phyloP scores from a whole-genome alignment of 2,888 invertebrate species.

The Aethes cnicana region DNA sequence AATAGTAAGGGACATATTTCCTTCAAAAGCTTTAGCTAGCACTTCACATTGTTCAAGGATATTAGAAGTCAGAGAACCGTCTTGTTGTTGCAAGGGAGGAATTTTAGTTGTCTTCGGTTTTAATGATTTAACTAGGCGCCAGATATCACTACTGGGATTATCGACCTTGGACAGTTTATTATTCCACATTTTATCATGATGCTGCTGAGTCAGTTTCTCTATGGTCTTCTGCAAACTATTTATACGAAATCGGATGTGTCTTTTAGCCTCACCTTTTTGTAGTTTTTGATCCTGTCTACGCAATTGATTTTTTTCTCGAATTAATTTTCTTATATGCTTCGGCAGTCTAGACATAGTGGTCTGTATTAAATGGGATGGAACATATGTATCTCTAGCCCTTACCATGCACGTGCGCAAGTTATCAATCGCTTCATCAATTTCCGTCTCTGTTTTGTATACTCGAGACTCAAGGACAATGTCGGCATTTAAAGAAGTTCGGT shows the following conservation, averaged over 20 bases:
- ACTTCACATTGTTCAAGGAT: constrained; percentile 10
- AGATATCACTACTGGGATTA: constrained; percentile 16
- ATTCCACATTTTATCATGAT: constrained; percentile 13
- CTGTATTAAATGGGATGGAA: not conserved
- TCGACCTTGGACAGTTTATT: constrained; percentile 15
- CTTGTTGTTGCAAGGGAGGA: constrained; percentile 1
- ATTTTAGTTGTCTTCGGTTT: constrained; percentile 6
- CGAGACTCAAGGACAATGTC: constrained; percentile 1
- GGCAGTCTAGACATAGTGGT: not conserved
- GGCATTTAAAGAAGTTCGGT: constrained; percentile 10
- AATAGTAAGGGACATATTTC: constrained; percentile 20
- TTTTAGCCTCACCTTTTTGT: not conserved
- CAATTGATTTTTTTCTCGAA: constrained; percentile 9
- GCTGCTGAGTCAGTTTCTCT: not conserved
- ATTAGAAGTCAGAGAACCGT: constrained; percentile 4
- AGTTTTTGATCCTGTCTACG: not conserved
- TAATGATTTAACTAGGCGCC: constrained; percentile 8
- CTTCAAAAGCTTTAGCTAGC: constrained; percentile 8
- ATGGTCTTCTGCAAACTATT: constrained; percentile 4
- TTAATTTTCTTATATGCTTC: constrained; percentile 6
- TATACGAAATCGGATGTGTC: not conserved
- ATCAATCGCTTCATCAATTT: not conserved
- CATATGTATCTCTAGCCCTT: constrained; percentile 4
- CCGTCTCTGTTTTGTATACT: not conserved
- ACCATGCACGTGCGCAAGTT: not conserved